phyloP scores from a whole-genome alignment of 2,113 vertebrate genomes.

The Ailurus styani region DNA sequence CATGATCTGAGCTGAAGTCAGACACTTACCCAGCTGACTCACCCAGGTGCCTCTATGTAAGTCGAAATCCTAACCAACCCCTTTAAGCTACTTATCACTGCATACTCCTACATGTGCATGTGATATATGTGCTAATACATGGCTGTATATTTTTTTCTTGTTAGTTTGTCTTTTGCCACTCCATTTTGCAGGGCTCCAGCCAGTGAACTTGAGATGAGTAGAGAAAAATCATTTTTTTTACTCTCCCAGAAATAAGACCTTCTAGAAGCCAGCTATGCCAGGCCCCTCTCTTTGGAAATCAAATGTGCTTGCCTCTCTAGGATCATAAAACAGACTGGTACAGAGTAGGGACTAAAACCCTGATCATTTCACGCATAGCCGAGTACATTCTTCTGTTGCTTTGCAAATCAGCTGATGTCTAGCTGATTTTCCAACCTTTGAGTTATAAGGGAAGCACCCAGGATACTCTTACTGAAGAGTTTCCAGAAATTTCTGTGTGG shows the following conservation, averaged over 20 bases:
- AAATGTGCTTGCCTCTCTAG: background rate
- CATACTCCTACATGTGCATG: background rate
- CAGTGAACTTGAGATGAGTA: background rate
- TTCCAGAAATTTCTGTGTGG: constrained; percentile 28
- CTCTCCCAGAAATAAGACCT: background rate
- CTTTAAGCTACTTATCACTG: background rate
- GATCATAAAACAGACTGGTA: background rate
- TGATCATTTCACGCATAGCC: background rate
- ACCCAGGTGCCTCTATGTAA: background rate
- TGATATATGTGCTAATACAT: background rate
- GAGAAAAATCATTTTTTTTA: background rate
- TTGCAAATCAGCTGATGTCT: background rate
- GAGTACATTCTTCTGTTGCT: background rate
- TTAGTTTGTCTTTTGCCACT: background rate
- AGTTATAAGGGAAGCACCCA: background rate
- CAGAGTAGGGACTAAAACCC: background rate
- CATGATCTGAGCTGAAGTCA: no score
- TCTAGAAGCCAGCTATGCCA: background rate
- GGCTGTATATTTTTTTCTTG: background rate
- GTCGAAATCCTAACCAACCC: background rate
- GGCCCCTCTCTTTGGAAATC: background rate
- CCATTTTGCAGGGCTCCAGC: background rate
- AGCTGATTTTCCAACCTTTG: background rate
- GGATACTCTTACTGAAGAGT: background rate
- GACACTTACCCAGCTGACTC: background rate